Evolutionary conservation across 2,113 vertebrate genomes (phyloP).

Genomic region (Aphyosemion australe): DNA sequence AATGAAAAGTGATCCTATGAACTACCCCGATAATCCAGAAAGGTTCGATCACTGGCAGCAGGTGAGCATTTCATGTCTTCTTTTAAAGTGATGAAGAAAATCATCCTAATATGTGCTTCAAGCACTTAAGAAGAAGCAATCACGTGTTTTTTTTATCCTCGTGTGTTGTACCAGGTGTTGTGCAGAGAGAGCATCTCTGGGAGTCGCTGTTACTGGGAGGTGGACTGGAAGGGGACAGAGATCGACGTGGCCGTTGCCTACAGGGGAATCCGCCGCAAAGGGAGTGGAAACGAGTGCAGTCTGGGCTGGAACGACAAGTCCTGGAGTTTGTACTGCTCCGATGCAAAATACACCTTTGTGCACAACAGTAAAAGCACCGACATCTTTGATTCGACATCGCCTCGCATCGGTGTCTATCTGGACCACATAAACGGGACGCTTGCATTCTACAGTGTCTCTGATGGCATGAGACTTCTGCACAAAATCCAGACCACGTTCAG

Average conservation of each 20-base stretch:
- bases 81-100: no score
- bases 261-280: constrained; percentile 80
- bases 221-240: constrained; percentile 80
- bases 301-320: constrained; percentile 85
- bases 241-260: constrained; percentile 78
- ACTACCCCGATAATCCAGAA: constrained; percentile 75
- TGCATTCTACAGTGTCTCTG: constrained; percentile 81
- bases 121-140: no score
- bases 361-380: constrained; percentile 80
- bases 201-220: constrained; percentile 81
- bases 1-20: constrained; percentile 68
- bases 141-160: not conserved
- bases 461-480: constrained; percentile 79
- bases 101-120: no score
- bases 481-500: constrained; percentile 77
- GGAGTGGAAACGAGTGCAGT: constrained; percentile 79
- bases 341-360: constrained; percentile 82
- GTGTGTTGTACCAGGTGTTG: constrained; percentile 58
- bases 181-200: constrained; percentile 80
- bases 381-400: constrained; percentile 60
- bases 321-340: constrained; percentile 83
- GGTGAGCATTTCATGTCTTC: constrained; percentile 42
- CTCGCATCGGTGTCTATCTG: constrained; percentile 79
- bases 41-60: constrained; percentile 82
- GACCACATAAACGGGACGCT: constrained; percentile 76